Evolutionary conservation across 2,888 invertebrate genomes (phyloP).

Genomic region (Busseola fusca): DNA sequence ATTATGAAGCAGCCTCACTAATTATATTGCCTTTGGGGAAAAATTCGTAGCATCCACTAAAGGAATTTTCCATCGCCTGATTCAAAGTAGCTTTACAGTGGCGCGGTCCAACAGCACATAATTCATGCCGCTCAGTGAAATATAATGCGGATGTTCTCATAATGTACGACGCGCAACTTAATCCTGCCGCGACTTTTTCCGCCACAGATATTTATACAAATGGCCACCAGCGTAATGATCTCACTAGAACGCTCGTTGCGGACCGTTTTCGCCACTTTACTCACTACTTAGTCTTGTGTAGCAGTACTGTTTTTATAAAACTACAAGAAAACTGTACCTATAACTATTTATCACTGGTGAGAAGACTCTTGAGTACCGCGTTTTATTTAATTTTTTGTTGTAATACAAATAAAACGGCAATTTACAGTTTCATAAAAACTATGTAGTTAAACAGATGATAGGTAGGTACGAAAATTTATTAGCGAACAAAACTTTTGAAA

Average conservation of each 20-base stretch:
- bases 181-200: conserved; percentile 82
- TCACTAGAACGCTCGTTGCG: conserved; percentile 68
- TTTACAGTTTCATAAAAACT: conserved; percentile 1
- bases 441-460: background rate
- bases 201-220: conserved; percentile 78
- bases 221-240: conserved; percentile 70
- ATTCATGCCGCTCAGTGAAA: conserved; percentile 84
- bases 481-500: conserved; percentile 8
- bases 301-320: conserved; percentile 50
- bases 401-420: background rate
- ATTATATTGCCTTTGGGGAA: conserved; percentile 55
- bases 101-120: conserved; percentile 78
- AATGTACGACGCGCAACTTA: conserved; percentile 86
- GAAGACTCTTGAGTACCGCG: conserved; percentile 9
- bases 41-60: conserved; percentile 60
- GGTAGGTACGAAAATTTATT: background rate
- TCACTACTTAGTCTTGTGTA: conserved; percentile 52
- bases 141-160: conserved; percentile 86
- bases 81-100: conserved; percentile 80
- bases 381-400: background rate
- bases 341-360: conserved; percentile 38
- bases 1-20: conserved; percentile 49
- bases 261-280: conserved; percentile 61
- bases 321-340: conserved; percentile 42
- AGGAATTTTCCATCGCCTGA: conserved; percentile 76